These are phyloP conservation scores for Ptychodera flava DNA, from an alignment of 35 echinoderm and acorn worm species.

Conservation along the genomic window DNA sequence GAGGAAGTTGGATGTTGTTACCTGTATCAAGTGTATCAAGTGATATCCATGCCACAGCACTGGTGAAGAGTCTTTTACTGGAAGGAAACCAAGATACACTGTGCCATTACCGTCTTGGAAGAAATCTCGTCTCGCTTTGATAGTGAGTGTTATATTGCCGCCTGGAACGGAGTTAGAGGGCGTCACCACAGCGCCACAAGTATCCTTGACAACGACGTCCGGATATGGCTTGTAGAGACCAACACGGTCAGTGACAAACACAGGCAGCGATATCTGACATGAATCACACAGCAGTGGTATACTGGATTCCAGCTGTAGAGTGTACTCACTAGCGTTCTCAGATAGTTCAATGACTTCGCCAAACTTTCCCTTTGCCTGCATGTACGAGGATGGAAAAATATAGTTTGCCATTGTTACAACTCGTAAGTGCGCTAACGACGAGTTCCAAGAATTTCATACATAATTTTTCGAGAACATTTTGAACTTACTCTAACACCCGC, in stretches of 20 bases:
- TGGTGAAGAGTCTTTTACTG: neutral
- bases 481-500: neutral
- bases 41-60: neutral
- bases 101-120: neutral
- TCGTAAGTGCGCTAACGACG: no score
- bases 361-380: no score
- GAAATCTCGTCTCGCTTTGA: neutral
- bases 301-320: neutral
- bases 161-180: neutral
- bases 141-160: neutral
- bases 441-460: no score
- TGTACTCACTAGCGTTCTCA: neutral
- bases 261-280: neutral
- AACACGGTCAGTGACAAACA: neutral
- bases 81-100: neutral
- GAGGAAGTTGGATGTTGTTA: no score
- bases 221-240: neutral
- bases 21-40: neutral
- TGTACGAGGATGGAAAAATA: no score
- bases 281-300: neutral
- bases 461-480: no score
- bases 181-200: neutral
- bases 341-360: neutral
- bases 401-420: no score
- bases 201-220: neutral